Evolutionary conservation across 2,797 vertebrate species (phyloP), one percentile per base, ranked within the genome.

Genomic region (Xenops minutus): DNA sequence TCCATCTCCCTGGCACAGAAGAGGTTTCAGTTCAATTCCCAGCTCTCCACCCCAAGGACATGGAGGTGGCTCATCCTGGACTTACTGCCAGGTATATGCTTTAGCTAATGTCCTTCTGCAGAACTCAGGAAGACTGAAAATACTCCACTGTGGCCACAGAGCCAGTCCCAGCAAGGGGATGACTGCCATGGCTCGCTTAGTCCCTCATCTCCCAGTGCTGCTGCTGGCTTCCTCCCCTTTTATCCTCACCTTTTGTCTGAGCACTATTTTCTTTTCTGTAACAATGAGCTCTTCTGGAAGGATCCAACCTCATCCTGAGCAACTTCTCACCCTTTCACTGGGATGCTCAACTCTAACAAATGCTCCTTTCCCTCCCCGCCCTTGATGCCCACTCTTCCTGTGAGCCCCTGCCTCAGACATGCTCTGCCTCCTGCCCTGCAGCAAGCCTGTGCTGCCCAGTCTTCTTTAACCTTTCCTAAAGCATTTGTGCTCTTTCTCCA

Each of bases 51-150:
- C 7, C 27, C 1, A 4, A 27, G 14, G 24, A 54, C 0, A 0
- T 7, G n/a, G 27, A 68, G n/a, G 7, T 54, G 39, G 66, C 22
- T 82, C 20, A 68, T n/a, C 34, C 74, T 37, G 27, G 51, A 77
- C 27, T 44, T 92, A 43, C 26, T 6, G 3, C 72, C 26, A 46
- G 88, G 95, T 89, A 39, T 58, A 90, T 94, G 64, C 9, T 58
- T 95, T 37, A 62, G 93, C 89, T 93, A 96, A 97, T 61, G 37
- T 23, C 87, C 94, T 96, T 69, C 97, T 96, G 95, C 98, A 96
- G 95, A 98, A 98, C 97, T 97, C 97, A 88, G 93, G 81, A 88
- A 86, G 59, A 56, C 74, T 69, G 92, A 97, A 98, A 98, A 98
- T 94, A 95, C 94, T 93, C 85, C 81, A 97, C 97, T 94, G 94